Percentiles rank a stretch among this genome's conserved stretches.
Conservation (phyloP, 2,113 vertebrate genomes). For the Laterallus jamaicensis region DNA sequence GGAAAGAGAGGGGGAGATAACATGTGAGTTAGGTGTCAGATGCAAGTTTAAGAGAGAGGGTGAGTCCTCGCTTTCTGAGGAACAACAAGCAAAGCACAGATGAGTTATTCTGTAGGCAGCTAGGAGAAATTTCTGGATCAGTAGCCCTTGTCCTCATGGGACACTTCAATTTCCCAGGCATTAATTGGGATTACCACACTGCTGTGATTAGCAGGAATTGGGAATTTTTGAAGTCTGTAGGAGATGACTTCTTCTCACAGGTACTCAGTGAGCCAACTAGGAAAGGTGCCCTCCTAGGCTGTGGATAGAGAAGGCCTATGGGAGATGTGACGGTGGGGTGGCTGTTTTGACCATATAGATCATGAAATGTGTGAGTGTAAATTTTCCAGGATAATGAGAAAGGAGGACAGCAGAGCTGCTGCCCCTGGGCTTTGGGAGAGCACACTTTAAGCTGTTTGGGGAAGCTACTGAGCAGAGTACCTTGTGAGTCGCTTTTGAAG, state of each 20-base stretch:
- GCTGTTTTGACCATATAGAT: background rate
- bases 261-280: background rate
- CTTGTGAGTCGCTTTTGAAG: background rate
- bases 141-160: background rate
- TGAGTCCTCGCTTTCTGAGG: background rate
- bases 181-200: background rate
- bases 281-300: background rate
- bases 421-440: background rate
- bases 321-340: background rate
- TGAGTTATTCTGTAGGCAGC: background rate
- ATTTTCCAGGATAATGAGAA: background rate
- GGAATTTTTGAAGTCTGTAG: background rate
- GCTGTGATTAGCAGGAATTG: background rate
- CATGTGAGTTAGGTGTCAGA: background rate
- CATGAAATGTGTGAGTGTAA: background rate
- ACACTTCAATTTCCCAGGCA: background rate
- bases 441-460: background rate
- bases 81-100: too few species aligned
- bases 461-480: background rate
- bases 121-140: fast-evolving
- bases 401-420: background rate
- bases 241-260: background rate
- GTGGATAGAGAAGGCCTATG: background rate
- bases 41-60: background rate
- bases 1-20: background rate